Percentiles rank a stretch among this genome's conserved stretches.
Conservation (phyloP, 2,797 vertebrate genomes). For the Malurus splendens region DNA sequence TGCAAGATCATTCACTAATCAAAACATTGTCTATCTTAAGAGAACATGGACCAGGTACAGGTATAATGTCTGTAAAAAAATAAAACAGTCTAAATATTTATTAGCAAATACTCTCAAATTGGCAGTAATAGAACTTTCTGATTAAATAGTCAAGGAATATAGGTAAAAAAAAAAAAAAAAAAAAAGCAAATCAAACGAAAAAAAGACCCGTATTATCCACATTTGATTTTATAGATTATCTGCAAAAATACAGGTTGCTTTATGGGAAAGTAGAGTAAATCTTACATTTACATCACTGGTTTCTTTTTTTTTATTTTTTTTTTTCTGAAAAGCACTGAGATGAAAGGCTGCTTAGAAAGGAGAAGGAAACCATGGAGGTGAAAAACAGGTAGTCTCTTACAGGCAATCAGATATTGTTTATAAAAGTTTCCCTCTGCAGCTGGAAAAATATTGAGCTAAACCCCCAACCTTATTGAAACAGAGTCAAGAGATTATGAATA, state of each 20-base stretch:
- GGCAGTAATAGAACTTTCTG: neutral
- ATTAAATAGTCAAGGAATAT: neutral
- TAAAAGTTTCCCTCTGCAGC: neutral
- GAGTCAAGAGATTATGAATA: conserved; percentile 38
- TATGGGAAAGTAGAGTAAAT: neutral
- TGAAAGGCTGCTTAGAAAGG: neutral
- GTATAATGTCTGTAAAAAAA: neutral
- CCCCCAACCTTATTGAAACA: conserved; percentile 38
- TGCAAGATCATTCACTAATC: neutral
- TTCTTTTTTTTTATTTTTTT: neutral
- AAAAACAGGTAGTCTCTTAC: neutral
- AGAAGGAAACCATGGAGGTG: neutral
- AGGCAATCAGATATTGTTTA: conserved; percentile 6
- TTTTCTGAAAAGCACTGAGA: neutral
- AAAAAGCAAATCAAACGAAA: no score
- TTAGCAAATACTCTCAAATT: neutral
- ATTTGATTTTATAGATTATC: neutral
- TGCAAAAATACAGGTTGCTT: neutral
- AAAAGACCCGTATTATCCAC: neutral
- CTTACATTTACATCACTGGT: neutral
- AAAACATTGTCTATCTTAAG: neutral
- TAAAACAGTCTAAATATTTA: neutral
- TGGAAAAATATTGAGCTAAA: conserved; percentile 34
- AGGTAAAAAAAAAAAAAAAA: neutral
- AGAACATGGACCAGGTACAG: accelerated